Conservation (phyloP, 2,888 invertebrate genomes). For the Ichneumon xanthorius region DNA sequence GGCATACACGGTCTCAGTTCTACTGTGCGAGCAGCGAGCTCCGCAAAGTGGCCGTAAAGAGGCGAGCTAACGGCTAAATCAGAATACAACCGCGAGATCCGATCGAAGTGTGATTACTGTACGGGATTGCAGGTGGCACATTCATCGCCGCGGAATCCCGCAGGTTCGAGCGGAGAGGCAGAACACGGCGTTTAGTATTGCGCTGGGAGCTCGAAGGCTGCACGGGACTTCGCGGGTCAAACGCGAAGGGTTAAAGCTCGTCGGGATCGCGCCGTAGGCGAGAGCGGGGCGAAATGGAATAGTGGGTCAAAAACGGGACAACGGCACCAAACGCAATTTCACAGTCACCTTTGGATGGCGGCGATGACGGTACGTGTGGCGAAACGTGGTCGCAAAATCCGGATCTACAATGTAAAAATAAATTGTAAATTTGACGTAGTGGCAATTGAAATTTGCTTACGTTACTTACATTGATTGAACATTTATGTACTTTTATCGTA, state of each 20-base stretch:
- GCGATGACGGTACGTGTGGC: background rate
- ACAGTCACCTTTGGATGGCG: too few species aligned
- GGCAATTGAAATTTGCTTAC: too few species aligned
- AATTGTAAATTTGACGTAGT: too few species aligned
- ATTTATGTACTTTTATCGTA: too few species aligned
- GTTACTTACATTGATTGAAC: too few species aligned
- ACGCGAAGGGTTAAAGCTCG: conserved; percentile 2
- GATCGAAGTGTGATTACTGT: conserved; percentile 72
- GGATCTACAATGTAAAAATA: too few species aligned
- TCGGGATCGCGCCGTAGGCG: too few species aligned
- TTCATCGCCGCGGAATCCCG: conserved; percentile 61
- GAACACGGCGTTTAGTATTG: conserved; percentile 1
- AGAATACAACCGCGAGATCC: conserved; percentile 64
- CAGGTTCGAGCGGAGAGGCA: conserved; percentile 12
- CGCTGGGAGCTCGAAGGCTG: conserved; percentile 41
- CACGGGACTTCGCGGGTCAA: conserved; percentile 21
- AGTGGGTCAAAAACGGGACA: too few species aligned
- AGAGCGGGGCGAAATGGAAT: too few species aligned
- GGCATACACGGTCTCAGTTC: conserved; percentile 13
- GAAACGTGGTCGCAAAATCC: background rate
- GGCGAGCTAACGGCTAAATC: conserved; percentile 72
- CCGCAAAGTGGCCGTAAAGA: conserved; percentile 30
- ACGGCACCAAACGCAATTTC: too few species aligned
- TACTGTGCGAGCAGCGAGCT: conserved; percentile 29
- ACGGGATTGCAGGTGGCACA: conserved; percentile 59